Base-by-base conservation (phyloP, 2,888 invertebrate genomes). In the Cyclophora punctaria region DNA sequence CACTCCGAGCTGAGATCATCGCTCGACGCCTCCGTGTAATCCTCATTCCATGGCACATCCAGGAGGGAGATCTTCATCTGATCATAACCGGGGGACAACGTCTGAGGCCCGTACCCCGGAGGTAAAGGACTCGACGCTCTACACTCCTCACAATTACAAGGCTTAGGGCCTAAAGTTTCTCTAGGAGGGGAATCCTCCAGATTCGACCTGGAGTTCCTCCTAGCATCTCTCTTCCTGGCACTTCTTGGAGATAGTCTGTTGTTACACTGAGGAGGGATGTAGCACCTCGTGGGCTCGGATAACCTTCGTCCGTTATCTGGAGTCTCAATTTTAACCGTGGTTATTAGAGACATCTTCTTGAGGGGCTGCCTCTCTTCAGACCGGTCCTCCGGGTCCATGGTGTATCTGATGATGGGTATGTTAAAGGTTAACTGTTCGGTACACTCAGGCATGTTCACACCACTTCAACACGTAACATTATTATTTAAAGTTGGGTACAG, bases 1-100 rank as follows among this genome's bases (percentile, higher is more conserved):
- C 96, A 96, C 72, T 96, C 96, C 7, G 96, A 96, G 76, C 95
- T 96, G 55, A 96, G 91, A 79, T 96, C 96, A 78, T 97, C 96
- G 73, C 95, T 95, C 61, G 95, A 95, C n/a, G 95, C 95, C 69
- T 96, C 96, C 7, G 95, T 96, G 77, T 95, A 97, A 70, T 96
- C 96, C 56, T 92, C 86, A 37, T 90, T 90, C 87, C 92, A 90
- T 0, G 95, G 95, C 60, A 96, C 95, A 69, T 94, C 92, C 59
- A 95, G 79, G 48, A 96, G 78, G 34, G 93, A 93, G 66, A 91
- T 93, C 65, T 94, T 92, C 87, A 96, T 95, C 76, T 95, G 94
- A 58, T 94, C 94, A 69, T 96, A 96, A 75, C 95, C 92, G 45
- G 91, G 90, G 34, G 90, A 89, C 41, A 90, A 62, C 3, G 81